Evolutionary conservation across 2,888 invertebrate genomes (phyloP).

Genomic region (Xanthorhoe spadicearia): DNA sequence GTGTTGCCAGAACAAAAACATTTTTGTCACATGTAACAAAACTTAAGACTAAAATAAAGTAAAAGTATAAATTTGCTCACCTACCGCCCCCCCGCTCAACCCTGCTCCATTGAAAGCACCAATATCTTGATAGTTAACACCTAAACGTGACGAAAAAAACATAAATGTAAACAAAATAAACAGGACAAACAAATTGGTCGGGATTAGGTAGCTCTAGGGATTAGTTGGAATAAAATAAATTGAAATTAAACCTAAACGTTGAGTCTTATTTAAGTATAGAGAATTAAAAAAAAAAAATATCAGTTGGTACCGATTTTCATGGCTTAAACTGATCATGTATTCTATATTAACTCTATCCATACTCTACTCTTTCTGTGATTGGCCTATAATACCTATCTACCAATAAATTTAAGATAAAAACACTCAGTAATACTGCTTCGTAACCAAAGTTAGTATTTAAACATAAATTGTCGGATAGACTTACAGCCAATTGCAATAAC

Average conservation of each 20-base stretch:
- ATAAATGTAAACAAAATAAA: slow-evolving; percentile 28
- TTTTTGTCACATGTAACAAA: neutral
- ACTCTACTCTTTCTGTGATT: no score
- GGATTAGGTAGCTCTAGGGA: neutral
- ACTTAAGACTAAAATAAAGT: slow-evolving; percentile 6
- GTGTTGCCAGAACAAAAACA: slow-evolving; percentile 1
- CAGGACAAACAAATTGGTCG: slow-evolving; percentile 15
- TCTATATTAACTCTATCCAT: no score
- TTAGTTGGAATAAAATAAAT: slow-evolving; percentile 8
- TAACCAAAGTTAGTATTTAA: no score
- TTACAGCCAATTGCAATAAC: no score
- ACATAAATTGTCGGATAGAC: no score
- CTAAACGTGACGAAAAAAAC: slow-evolving; percentile 27
- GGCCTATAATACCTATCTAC: no score
- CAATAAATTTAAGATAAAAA: no score
- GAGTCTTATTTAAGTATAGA: neutral
- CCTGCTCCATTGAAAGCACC: slow-evolving; percentile 33
- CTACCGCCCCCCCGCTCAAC: slow-evolving; percentile 33
- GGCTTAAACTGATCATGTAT: no score
- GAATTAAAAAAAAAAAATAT: neutral
- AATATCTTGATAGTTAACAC: slow-evolving; percentile 34
- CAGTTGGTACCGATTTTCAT: no score
- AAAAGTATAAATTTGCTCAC: slow-evolving; percentile 30
- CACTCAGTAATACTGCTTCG: no score
- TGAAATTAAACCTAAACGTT: slow-evolving; percentile 3